Base-by-base conservation (phyloP, 1,140 invertebrate species). In the Chlorops oryzae region DNA sequence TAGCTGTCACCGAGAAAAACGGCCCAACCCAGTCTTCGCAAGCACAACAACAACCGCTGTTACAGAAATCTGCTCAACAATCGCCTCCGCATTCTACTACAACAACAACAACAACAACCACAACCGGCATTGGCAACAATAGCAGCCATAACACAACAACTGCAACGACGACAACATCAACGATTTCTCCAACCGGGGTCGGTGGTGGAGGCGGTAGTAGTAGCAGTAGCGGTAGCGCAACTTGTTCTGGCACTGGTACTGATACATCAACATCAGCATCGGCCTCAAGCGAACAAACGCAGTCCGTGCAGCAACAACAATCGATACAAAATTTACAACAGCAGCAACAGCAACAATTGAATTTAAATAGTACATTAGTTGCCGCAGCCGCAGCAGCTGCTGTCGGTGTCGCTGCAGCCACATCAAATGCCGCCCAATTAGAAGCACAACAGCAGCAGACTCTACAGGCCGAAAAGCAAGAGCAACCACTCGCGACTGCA, bases 1-100 rank as follows among this genome's bases (percentile, higher is more conserved):
- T 38, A 69, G 65, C 66, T 54, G 66, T 66, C 47, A 66, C 54
- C 37, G 66, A 70, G 58, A 70, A 66, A 40, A 67, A 66, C 62
- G 62, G 63, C 58, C 56, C 66, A 51, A 62, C 62, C 54, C 55
- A 63, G 62, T 61, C 62, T 50, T 55, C 55, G 50, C 52, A 52
- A 41, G 55, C 57, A 40, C 37, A 18, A 23, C 44, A 65, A 52
- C 66, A 63, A n/a, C 64, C 63, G 43, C 67, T 61, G 46, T 66
- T 63, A 34, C 67, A 65, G 42, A 65, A 57, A 22, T 60, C 56
- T 25, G 56, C 61, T 39, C 61, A 59, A 35, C 63, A 65, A n/a
- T n/a, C n/a, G n/a, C n/a, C n/a, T n/a, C n/a, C n/a, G n/a, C n/a
- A n/a, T n/a, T n/a, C n/a, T n/a, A n/a, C n/a, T n/a, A n/a, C n/a